Percentiles rank a stretch among this genome's conserved stretches.
Evolutionary conservation across 2,113 vertebrate genomes (phyloP).

Genomic region (Rallus limicola): DNA sequence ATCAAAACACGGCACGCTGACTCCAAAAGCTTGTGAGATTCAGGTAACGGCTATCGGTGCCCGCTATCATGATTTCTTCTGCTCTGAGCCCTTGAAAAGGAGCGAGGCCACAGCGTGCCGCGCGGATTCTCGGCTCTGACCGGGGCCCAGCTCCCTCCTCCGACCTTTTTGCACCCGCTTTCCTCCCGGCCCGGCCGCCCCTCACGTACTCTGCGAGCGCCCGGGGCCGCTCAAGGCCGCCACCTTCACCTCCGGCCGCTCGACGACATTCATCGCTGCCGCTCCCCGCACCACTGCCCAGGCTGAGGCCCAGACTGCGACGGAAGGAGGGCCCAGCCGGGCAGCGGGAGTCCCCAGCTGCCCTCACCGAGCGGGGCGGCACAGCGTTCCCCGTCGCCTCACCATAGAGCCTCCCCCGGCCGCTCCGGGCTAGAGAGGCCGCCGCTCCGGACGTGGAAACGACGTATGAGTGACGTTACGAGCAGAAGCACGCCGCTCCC

Average conservation of each 20-base stretch:
- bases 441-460: neutral
- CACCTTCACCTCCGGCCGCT: neutral
- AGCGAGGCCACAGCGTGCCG: no score
- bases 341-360: neutral
- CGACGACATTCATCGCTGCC: neutral
- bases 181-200: neutral
- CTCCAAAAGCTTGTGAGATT: rapidly evolving
- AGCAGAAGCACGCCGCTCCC: no score
- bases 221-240: neutral
- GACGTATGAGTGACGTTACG: rapidly evolving
- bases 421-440: rapidly evolving
- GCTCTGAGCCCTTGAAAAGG: rapidly evolving
- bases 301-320: no score
- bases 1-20: neutral
- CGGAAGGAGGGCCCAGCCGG: neutral
- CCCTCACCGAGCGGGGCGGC: neutral
- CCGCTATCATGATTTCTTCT: rapidly evolving
- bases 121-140: neutral
- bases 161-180: no score
- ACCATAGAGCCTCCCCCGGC: rapidly evolving
- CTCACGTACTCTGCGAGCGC: neutral
- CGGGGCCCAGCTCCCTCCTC: neutral
- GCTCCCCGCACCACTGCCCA: neutral
- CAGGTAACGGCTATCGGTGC: rapidly evolving
- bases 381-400: neutral